Evolutionary conservation across 2,888 invertebrate species (phyloP), one percentile per base, ranked within the genome.

Genomic region (Tanytarsus gracilentus): DNA sequence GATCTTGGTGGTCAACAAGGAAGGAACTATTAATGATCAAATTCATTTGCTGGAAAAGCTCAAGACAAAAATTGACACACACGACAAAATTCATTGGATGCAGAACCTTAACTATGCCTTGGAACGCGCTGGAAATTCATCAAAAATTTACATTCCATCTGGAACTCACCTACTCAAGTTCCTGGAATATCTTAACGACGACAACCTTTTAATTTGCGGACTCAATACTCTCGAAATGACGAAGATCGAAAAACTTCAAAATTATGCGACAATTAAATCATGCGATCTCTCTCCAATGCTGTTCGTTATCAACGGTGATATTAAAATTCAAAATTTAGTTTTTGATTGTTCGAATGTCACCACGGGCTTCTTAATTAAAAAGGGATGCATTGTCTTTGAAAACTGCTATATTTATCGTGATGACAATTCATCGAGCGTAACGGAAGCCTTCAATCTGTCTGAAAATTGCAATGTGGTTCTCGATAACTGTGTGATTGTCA

Each of bases 101-200:
- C 67, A 71, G n/a, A 67, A 68, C 1, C 63, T 73, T 14, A 69
- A 71, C 65, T 70, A 70, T 29, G 71, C 70, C 21, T 61, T 73
- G 2, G 67, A 66, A 50, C 65, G 66, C 40, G 69, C 76, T 3
- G 73, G 72, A 53, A 61, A 69, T 4, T 73, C 73, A 16, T 80
- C 81, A 64, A 70, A 73, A 18, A 72, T 81, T 61, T 67, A 79
- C 44, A 64, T 82, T 21, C 76, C 77, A 25, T 73, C 76, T 29
- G 77, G 78, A 2, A 69, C 67, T 9, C 78, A 82, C 67, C 66
- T 67, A 1, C 74, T 82, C 7, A 72, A 73, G 64, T 74, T 75
- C 48, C 68, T 76, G 8, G 78, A 78, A 33, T 77, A 75, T 48
- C 68, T 82, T n/a, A 78, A 76, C 64, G n/a, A n/a, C n/a, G 78